phyloP scores from a whole-genome alignment of 2,888 invertebrate genomes.

The Lamellibrachia columna region DNA sequence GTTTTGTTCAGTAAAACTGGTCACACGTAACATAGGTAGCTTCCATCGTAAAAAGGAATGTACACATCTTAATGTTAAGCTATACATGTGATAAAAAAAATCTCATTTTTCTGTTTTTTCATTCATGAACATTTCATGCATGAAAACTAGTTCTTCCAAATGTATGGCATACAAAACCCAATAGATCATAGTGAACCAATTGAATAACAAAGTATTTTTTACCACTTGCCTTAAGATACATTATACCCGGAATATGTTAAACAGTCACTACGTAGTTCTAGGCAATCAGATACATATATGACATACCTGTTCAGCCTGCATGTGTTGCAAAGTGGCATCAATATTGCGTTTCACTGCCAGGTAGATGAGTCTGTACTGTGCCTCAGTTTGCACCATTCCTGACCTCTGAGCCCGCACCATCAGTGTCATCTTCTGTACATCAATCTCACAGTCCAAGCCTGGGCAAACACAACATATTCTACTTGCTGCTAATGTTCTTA shows the following conservation, averaged over 20 bases:
- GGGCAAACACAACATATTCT: not conserved
- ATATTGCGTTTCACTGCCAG: slow-evolving; percentile 78
- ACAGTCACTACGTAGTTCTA: not conserved
- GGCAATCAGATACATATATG: not conserved
- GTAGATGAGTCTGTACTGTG: slow-evolving; percentile 99
- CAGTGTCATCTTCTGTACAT: slow-evolving; percentile 96
- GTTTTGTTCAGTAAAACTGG: not conserved
- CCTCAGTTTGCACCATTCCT: slow-evolving; percentile 99
- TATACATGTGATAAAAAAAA: no score
- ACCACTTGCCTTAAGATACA: no score
- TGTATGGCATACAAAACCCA: no score
- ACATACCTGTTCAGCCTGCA: slow-evolving; percentile 73
- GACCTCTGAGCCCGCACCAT: slow-evolving; percentile 96
- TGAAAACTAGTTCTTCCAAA: no score
- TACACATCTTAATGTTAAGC: not conserved
- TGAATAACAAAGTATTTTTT: no score
- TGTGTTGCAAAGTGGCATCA: slow-evolving; percentile 40
- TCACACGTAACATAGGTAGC: not conserved
- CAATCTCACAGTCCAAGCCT: slow-evolving; percentile 95
- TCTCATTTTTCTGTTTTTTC: no score
- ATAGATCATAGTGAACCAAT: no score
- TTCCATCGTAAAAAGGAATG: not conserved
- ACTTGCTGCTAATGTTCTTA: not conserved
- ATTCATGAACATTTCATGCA: no score
- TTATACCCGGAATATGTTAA: no score